phyloP scores from a whole-genome alignment of 2,797 vertebrate species.

The Sebastes nivosus region DNA sequence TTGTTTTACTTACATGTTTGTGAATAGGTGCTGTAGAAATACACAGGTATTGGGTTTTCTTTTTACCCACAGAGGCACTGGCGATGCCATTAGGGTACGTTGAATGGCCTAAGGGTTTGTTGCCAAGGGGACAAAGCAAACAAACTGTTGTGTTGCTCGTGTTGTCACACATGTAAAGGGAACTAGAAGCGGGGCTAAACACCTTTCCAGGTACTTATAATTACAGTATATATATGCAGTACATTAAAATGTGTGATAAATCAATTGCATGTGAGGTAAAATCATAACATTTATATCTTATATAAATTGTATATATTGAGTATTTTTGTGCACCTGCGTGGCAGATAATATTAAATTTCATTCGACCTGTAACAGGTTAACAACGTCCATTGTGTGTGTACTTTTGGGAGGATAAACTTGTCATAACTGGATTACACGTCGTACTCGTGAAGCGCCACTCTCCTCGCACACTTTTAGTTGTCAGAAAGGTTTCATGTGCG shows the following conservation, averaged over 20 bases:
- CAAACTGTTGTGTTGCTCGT: slow-evolving; percentile 85
- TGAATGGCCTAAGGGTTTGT: slow-evolving; percentile 87
- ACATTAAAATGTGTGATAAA: neutral
- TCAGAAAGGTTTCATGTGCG: slow-evolving; percentile 13
- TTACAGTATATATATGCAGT: slow-evolving; percentile 27
- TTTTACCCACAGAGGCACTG: slow-evolving; percentile 72
- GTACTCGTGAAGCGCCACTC: slow-evolving; percentile 32
- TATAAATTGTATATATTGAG: too few relatives aligned
- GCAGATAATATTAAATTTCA: neutral
- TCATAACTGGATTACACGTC: slow-evolving; percentile 55
- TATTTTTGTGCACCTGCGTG: neutral
- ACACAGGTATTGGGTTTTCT: slow-evolving; percentile 50
- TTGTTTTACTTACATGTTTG: slow-evolving; percentile 49
- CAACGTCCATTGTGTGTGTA: slow-evolving; percentile 20
- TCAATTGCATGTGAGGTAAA: neutral
- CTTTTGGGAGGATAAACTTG: slow-evolving; percentile 63
- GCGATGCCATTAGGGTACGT: slow-evolving; percentile 78
- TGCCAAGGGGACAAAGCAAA: slow-evolving; percentile 88
- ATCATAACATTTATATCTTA: neutral
- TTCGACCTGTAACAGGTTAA: slow-evolving; percentile 26
- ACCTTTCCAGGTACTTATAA: slow-evolving; percentile 67
- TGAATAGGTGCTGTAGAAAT: slow-evolving; percentile 40
- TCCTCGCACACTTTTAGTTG: slow-evolving; percentile 24
- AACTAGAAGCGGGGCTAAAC: slow-evolving; percentile 62
- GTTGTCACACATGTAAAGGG: slow-evolving; percentile 83